These are phyloP conservation scores for Anastatus disparis DNA, from an alignment of 1,140 invertebrate species.

Conservation along the genomic window DNA sequence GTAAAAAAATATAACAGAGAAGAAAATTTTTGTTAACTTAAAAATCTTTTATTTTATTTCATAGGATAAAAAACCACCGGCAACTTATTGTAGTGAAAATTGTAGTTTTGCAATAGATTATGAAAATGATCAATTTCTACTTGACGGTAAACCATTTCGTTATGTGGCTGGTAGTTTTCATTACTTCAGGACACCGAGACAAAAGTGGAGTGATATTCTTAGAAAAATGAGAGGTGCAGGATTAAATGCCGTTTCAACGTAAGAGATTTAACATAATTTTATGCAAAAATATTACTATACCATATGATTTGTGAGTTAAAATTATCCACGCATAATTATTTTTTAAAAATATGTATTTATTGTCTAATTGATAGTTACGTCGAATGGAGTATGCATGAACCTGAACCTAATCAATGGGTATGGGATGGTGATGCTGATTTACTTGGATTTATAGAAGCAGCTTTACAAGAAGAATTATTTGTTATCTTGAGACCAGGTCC, in stretches of 20 bases:
- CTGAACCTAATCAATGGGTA: constrained; percentile 73
- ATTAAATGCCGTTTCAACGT: constrained; percentile 91
- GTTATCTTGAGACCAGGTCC: constrained; percentile 91
- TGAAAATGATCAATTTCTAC: constrained; percentile 79
- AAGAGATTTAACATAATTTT: constrained; percentile 59
- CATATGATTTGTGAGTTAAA: too few relatives aligned
- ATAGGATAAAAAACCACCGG: too few relatives aligned
- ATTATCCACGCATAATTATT: too few relatives aligned
- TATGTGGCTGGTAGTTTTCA: constrained; percentile 92
- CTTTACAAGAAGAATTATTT: constrained; percentile 82
- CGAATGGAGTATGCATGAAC: constrained; percentile 94
- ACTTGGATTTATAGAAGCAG: constrained; percentile 78
- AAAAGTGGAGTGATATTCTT: constrained; percentile 87
- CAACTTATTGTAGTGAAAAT: too few relatives aligned
- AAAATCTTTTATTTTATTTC: too few relatives aligned
- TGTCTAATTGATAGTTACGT: constrained; percentile 75
- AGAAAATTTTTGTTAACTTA: too few relatives aligned
- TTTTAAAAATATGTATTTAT: constrained; percentile 8
- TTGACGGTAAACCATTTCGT: constrained; percentile 85
- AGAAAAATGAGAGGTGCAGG: constrained; percentile 85
- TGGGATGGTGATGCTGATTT: constrained; percentile 86
- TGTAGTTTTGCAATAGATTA: constrained; percentile 74
- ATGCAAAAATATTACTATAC: too few relatives aligned
- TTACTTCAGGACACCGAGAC: constrained; percentile 86
- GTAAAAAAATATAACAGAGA: too few relatives aligned